These are phyloP conservation scores for Hemibagrus guttatus DNA, from an alignment of 2,797 vertebrate species.

Conservation along the genomic window DNA sequence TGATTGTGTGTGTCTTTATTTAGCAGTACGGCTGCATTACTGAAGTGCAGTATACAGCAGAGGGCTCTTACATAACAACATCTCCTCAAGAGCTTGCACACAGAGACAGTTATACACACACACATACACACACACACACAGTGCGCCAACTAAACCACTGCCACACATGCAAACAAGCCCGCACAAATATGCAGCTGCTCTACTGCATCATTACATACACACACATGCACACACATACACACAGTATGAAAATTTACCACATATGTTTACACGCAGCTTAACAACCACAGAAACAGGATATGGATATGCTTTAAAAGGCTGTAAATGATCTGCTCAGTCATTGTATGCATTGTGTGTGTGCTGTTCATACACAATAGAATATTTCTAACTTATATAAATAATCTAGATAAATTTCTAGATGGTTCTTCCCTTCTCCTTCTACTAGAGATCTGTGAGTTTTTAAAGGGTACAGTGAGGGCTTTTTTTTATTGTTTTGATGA, in stretches of 20 bases:
- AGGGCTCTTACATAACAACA: constrained; percentile 60
- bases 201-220: not conserved
- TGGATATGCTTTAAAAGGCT: not conserved
- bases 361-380: not conserved
- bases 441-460: not conserved
- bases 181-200: not conserved
- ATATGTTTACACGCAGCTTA: not conserved
- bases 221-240: constrained; percentile 3
- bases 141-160: constrained; percentile 10
- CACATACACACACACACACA: constrained; percentile 20
- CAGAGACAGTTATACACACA: constrained; percentile 16
- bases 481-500: not conserved
- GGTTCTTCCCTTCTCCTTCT: not conserved
- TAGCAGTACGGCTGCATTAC: constrained; percentile 57
- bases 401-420: not conserved
- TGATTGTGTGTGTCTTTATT: constrained; percentile 53
- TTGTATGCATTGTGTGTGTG: not conserved
- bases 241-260: not conserved
- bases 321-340: not conserved
- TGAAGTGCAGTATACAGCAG: constrained; percentile 59
- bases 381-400: not conserved
- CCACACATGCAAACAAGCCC: constrained; percentile 28
- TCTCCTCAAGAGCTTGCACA: constrained; percentile 50
- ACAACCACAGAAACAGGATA: not conserved
- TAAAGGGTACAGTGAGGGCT: too few relatives aligned